Evolutionary conservation across 2,888 invertebrate genomes (phyloP).

Genomic region (Drosophila anomelani): DNA sequence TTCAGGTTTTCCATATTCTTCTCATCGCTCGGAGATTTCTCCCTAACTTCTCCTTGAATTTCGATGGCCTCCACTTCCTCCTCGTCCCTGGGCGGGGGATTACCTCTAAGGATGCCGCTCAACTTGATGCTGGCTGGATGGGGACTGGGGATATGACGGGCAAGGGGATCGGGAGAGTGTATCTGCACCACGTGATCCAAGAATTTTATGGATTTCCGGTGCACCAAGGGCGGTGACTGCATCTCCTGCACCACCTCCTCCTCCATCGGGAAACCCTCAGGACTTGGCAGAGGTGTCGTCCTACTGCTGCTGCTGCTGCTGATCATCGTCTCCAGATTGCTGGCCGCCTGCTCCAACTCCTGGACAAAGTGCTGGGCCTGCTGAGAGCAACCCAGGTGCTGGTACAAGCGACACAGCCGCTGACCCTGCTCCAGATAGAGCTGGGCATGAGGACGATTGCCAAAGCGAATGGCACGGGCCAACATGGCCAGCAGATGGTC

Average conservation of each 20-base stretch:
- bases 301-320: conserved; percentile 85
- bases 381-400: conserved; percentile 86
- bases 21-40: background rate
- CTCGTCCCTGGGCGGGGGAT: background rate
- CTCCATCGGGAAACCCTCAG: background rate
- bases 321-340: conserved; percentile 84
- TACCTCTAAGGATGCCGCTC: conserved; percentile 8
- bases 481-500: conserved; percentile 90
- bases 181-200: conserved; percentile 67
- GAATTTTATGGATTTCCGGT: conserved; percentile 72
- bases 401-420: conserved; percentile 87
- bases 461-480: conserved; percentile 87
- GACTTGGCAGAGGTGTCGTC: conserved; percentile 81
- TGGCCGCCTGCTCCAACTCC: conserved; percentile 84
- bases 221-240: background rate
- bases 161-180: conserved; percentile 43
- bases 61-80: background rate
- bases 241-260: background rate
- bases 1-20: background rate
- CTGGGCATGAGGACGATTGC: conserved; percentile 87
- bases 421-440: conserved; percentile 90
- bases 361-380: conserved; percentile 86
- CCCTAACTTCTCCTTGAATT: background rate
- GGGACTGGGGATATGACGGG: background rate
- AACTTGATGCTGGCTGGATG: background rate